phyloP scores from a whole-genome alignment of 2,113 vertebrate species.

The Bubalus kerabau region DNA sequence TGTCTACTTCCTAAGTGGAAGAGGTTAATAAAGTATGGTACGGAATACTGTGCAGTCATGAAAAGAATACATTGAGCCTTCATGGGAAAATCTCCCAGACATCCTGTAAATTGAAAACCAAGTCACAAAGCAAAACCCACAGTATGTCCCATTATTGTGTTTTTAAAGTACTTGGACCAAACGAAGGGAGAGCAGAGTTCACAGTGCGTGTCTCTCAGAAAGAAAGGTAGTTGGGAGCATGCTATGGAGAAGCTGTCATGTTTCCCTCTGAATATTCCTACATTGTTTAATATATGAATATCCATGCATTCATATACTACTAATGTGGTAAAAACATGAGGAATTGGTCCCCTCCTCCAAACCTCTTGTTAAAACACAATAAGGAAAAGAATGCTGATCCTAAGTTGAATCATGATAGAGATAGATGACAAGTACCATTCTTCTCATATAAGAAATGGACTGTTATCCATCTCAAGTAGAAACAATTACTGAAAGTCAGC shows the following conservation, averaged over 20 bases:
- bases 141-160: background rate
- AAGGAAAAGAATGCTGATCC: background rate
- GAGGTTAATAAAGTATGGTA: background rate
- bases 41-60: background rate
- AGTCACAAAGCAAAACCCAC: background rate
- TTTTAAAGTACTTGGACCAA: background rate
- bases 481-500: no score
- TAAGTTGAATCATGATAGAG: background rate
- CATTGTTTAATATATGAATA: background rate
- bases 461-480: background rate
- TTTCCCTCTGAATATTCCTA: background rate
- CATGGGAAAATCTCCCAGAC: background rate
- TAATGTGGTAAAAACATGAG: background rate
- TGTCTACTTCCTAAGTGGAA: background rate
- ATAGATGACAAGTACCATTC: background rate
- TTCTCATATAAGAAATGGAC: background rate
- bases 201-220: background rate
- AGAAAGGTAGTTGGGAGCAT: background rate
- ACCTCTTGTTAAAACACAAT: background rate
- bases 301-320: background rate
- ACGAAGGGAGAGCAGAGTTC: background rate
- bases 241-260: rapidly evolving
- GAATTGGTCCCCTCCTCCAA: background rate
- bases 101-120: background rate
- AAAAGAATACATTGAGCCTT: background rate